Evolutionary conservation across 2,113 vertebrate genomes (phyloP).

Genomic region (Apeltes quadracus): DNA sequence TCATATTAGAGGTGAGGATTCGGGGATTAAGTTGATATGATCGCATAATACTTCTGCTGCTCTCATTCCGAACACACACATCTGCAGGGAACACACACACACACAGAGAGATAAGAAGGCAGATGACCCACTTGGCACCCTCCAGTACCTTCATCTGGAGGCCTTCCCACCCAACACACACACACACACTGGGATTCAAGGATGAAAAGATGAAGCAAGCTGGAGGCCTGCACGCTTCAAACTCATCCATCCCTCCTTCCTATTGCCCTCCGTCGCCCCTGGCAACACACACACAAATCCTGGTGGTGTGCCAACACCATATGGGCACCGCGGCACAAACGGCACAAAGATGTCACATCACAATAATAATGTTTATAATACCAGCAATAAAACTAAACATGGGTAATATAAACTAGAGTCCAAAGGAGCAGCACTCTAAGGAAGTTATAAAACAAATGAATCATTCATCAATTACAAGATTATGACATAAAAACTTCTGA

Average conservation of each 20-base stretch:
- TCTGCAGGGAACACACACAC: neutral
- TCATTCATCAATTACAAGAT: neutral
- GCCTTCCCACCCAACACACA: constrained; percentile 37
- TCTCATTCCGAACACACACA: constrained; percentile 14
- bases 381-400: constrained; percentile 1
- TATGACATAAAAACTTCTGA: neutral
- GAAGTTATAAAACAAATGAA: neutral
- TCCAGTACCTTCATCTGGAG: constrained; percentile 48
- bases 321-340: constrained; percentile 47
- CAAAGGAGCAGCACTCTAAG: too few relatives aligned
- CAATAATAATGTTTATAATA: constrained; percentile 1
- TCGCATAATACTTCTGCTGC: constrained; percentile 28
- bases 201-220: constrained; percentile 59
- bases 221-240: constrained; percentile 42
- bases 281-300: constrained; percentile 47
- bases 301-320: constrained; percentile 61
- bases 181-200: constrained; percentile 6
- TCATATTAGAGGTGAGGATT: constrained; percentile 43
- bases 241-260: constrained; percentile 47
- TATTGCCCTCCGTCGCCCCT: constrained; percentile 52
- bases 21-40: constrained; percentile 48
- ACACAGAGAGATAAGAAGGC: constrained; percentile 43
- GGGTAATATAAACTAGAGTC: neutral
- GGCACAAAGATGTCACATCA: constrained; percentile 49
- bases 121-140: constrained; percentile 67